phyloP scores from a whole-genome alignment of 2,113 vertebrate genomes.

The Sebastes schlegelii region DNA sequence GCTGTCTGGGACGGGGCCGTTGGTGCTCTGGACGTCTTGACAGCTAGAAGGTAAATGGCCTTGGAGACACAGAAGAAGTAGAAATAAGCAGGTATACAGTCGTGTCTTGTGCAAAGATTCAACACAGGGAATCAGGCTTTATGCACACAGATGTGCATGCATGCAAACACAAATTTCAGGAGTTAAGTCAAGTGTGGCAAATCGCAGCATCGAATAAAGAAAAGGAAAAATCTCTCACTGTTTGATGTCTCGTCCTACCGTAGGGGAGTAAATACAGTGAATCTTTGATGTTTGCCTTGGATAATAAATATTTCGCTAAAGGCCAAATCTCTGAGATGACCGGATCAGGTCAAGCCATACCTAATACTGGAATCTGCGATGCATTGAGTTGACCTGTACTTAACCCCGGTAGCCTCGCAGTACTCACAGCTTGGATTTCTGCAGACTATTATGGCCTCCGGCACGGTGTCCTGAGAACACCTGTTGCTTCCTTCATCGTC shows the following conservation, averaged over 20 bases:
- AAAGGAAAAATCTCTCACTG: constrained; percentile 25
- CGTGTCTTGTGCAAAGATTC: not conserved
- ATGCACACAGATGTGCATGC: constrained; percentile 8
- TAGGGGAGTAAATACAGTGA: constrained; percentile 40
- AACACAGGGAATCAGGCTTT: not conserved
- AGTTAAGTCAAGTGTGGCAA: constrained; percentile 47
- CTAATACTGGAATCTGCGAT: constrained; percentile 10
- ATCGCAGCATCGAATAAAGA: constrained; percentile 51
- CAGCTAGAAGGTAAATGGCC: constrained; percentile 91
- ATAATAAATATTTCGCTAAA: constrained; percentile 47
- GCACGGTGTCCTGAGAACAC: constrained; percentile 84
- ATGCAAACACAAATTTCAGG: constrained; percentile 38
- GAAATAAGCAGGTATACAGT: constrained; percentile 3
- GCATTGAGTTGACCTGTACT: not conserved
- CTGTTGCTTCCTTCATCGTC: constrained; percentile 84
- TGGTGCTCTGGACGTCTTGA: constrained; percentile 84
- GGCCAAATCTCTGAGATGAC: constrained; percentile 36
- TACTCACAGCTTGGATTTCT: constrained; percentile 91
- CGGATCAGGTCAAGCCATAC: constrained; percentile 15
- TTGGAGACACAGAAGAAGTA: constrained; percentile 67
- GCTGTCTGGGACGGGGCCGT: constrained; percentile 83
- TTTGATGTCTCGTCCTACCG: constrained; percentile 32
- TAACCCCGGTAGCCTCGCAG: constrained; percentile 13
- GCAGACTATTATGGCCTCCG: constrained; percentile 87
- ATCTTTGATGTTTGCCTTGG: constrained; percentile 42